Conservation (phyloP, 2,888 invertebrate genomes). For the Drosophila yooni region DNA sequence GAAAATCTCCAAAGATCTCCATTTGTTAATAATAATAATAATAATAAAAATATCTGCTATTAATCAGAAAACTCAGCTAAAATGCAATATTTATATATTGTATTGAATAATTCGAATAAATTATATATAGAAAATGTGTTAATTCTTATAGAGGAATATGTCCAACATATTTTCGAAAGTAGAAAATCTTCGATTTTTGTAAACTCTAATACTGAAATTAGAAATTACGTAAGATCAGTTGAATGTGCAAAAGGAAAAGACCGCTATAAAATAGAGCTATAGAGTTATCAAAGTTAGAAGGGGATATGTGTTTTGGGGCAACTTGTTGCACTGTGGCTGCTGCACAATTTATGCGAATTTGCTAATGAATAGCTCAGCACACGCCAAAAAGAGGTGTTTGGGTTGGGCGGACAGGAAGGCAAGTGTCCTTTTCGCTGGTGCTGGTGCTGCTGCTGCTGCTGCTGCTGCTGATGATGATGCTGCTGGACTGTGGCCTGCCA, state of each 20-base stretch:
- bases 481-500: conserved; percentile 8
- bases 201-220: not conserved
- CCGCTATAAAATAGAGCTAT: not conserved
- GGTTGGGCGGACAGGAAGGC: not conserved
- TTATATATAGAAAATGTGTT: not conserved
- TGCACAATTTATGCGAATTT: conserved; percentile 68
- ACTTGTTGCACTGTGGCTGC: conserved; percentile 40
- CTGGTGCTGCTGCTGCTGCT: not conserved
- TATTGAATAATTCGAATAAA: too few species aligned
- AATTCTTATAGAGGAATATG: not conserved
- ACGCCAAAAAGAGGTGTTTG: not conserved
- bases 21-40: too few species aligned
- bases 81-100: too few species aligned
- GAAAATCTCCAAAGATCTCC: not conserved
- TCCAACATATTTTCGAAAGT: not conserved
- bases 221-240: not conserved
- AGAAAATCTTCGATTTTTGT: not conserved
- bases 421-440: not conserved
- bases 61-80: too few species aligned
- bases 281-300: not conserved
- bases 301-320: not conserved
- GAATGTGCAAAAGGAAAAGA: not conserved
- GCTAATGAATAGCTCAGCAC: conserved; percentile 29
- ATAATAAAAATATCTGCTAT: too few species aligned
- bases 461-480: not conserved